Evolutionary conservation across 2,888 invertebrate species (phyloP), one percentile per base, ranked within the genome.

Genomic region (Marronus borbonicus): DNA sequence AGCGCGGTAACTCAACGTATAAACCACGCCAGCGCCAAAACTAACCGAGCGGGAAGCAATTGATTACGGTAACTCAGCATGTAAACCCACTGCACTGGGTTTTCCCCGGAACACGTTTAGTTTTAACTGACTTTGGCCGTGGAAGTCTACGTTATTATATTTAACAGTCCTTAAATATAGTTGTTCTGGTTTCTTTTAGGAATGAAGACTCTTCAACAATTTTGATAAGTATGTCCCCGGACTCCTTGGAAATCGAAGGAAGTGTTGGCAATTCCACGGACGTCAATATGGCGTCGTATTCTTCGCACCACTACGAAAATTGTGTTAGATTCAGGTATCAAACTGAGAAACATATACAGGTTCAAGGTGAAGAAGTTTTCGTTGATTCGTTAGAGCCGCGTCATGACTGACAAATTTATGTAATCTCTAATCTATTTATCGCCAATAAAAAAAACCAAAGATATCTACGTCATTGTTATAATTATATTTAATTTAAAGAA

Each of bases 191-290:
- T 44, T 44, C 44, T 80, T 76, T 78, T 78, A 77, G 82, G 36
- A 75, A 79, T 66, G 62, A 78, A 24, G 78, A 66, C 17, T 78
- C 75, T 58, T 50, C 66, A 12, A 52, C 60, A 55, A 76, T 80
- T 31, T 72, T 74, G 55, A 68, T 80, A 28, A 88, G 87, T 75
- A 87, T 88, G 77, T 86, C 88, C 17, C 88, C 88, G 5, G 88
- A 88, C 82, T 88, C 88, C 3, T 79, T 88, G 60, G 88, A 88
- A 83, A 79, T 84, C 2, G 82, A 84, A n/a, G 77, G 77, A 44
- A 31, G 8, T 10, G 12, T 55, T 14, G 12, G 75, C 10, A 79
- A 74, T 39, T 80, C 79, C 65, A 80, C 80, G n/a, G 80, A 82
- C 39, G 39, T 66, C 50, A 81, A 76, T 75, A 64, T 80, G 24